Conservation (phyloP, 2,888 invertebrate genomes). For the Ophonus ardosiacus region DNA sequence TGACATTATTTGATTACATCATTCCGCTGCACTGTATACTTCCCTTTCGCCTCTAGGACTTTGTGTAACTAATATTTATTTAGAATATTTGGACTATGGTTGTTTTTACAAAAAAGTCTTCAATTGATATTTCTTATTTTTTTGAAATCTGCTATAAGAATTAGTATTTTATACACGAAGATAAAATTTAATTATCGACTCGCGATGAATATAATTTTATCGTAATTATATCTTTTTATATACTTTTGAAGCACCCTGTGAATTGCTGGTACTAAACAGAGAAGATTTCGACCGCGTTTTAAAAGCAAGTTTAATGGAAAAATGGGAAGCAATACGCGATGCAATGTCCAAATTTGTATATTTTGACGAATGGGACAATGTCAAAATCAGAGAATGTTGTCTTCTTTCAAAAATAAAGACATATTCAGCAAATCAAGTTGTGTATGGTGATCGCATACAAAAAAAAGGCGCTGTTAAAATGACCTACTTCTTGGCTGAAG, state of each 20-base stretch:
- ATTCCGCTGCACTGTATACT: no score
- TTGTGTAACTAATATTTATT: no score
- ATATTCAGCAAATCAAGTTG: constrained; percentile 78
- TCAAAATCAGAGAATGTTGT: constrained; percentile 81
- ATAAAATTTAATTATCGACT: no score
- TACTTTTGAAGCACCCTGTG: constrained; percentile 77
- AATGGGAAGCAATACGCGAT: constrained; percentile 80
- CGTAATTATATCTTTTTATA: no score
- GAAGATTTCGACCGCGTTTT: constrained; percentile 81
- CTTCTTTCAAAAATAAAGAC: constrained; percentile 81
- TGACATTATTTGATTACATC: no score
- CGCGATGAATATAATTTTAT: no score
- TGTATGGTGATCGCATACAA: constrained; percentile 77
- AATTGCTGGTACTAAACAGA: constrained; percentile 81
- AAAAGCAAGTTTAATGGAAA: constrained; percentile 78
- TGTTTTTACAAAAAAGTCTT: no score
- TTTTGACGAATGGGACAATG: constrained; percentile 80
- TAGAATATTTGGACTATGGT: no score
- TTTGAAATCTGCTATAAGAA: no score
- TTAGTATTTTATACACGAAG: no score
- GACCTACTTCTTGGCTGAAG: constrained; percentile 79
- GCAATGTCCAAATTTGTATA: constrained; percentile 82
- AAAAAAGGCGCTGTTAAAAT: constrained; percentile 76
- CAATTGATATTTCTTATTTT: no score
- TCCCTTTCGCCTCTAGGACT: no score